Percentiles rank a stretch among this genome's conserved stretches.
Conservation (phyloP, 2,797 vertebrate species). For the Pangasius sanitwongsei region DNA sequence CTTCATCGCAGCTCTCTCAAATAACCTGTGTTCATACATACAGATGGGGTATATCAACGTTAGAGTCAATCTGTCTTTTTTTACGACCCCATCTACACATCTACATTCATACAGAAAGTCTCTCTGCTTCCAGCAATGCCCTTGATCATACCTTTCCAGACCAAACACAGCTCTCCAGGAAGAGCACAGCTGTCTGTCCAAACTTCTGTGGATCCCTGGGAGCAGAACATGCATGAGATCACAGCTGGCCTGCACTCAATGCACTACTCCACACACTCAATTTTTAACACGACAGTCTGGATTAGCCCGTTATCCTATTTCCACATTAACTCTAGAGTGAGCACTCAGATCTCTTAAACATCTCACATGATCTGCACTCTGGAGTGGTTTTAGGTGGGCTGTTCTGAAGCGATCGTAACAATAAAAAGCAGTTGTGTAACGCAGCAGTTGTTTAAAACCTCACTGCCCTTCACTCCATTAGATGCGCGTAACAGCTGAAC, state of each 20-base stretch:
- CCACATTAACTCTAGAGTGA: conserved; percentile 6
- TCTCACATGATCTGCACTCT: not conserved
- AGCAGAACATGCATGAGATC: conserved; percentile 53
- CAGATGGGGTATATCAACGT: conserved; percentile 45
- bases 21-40: conserved; percentile 35
- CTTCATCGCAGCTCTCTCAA: conserved; percentile 17
- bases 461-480: not conserved
- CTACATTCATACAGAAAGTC: not conserved
- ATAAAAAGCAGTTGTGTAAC: not conserved
- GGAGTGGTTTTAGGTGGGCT: not conserved
- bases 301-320: conserved; percentile 39
- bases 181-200: conserved; percentile 44
- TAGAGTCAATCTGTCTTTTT: conserved; percentile 47
- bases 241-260: conserved; percentile 27
- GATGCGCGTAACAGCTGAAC: conserved; percentile 5
- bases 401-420: conserved; percentile 1
- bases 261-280: not conserved
- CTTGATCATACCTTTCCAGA: conserved; percentile 58
- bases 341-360: not conserved
- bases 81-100: conserved; percentile 38
- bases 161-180: conserved; percentile 54
- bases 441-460: conserved; percentile 15
- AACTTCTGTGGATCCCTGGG: conserved; percentile 52
- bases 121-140: conserved; percentile 1
- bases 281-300: conserved; percentile 20